These are phyloP conservation scores for Lutraria rhynchaena DNA, from an alignment of 1,140 invertebrate genomes.

Conservation along the genomic window DNA sequence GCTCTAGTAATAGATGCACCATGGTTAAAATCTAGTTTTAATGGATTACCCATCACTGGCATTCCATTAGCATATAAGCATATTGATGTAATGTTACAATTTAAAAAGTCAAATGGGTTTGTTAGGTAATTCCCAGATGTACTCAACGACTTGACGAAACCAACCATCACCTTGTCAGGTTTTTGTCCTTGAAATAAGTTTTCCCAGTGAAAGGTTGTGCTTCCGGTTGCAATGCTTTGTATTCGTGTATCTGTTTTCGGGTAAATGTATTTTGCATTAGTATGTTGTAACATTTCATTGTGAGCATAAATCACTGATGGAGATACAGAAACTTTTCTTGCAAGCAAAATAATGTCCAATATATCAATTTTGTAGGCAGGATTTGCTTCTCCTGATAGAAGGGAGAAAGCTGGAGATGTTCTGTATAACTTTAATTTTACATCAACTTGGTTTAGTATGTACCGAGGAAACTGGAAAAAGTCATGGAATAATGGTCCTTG, in stretches of 20 bases:
- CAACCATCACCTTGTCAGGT: slow-evolving; percentile 21
- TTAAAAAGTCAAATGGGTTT: slow-evolving; percentile 43
- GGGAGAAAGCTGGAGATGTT: slow-evolving; percentile 22
- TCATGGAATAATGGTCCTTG: slow-evolving; percentile 46
- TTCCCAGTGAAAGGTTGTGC: slow-evolving; percentile 46
- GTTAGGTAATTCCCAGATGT: slow-evolving; percentile 24
- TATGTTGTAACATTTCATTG: slow-evolving; percentile 36
- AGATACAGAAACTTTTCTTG: slow-evolving; percentile 31
- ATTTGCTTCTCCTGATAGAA: neutral
- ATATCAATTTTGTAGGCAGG: slow-evolving; percentile 44
- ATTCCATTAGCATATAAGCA: slow-evolving; percentile 45
- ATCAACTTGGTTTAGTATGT: slow-evolving; percentile 52
- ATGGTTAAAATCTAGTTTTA: slow-evolving; percentile 35
- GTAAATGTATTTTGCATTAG: slow-evolving; percentile 28
- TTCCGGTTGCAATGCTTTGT: slow-evolving; percentile 41
- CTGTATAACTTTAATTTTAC: slow-evolving; percentile 44
- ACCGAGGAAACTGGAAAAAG: slow-evolving; percentile 26
- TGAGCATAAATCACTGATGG: slow-evolving; percentile 36
- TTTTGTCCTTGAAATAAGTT: slow-evolving; percentile 50
- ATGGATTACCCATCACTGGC: slow-evolving; percentile 28
- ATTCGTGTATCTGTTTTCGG: slow-evolving; percentile 16
- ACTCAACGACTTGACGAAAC: slow-evolving; percentile 40
- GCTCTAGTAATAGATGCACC: slow-evolving; percentile 19
- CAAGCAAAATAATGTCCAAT: slow-evolving; percentile 29
- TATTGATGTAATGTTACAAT: slow-evolving; percentile 29